Percentiles rank a stretch among this genome's conserved stretches.
Evolutionary conservation across 2,797 vertebrate genomes (phyloP).

Genomic region (Rhyacichthys aspro): DNA sequence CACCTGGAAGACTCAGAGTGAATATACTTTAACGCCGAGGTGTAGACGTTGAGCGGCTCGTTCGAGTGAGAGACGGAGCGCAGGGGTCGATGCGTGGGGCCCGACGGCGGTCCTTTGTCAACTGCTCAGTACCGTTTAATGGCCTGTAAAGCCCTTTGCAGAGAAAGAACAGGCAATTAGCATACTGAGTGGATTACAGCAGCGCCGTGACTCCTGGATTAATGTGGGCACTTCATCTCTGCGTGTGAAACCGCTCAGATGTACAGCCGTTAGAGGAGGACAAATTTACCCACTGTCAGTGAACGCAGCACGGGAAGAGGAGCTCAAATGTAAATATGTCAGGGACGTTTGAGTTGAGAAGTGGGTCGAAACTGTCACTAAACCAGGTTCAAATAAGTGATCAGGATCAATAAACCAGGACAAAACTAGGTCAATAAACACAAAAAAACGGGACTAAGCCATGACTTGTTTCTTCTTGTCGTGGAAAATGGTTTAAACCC

Average conservation of each 20-base stretch:
- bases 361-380: too few species aligned
- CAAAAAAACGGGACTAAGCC: too few species aligned
- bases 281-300: slow-evolving; percentile 51
- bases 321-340: too few species aligned
- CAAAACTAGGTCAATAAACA: too few species aligned
- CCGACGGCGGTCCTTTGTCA: slow-evolving; percentile 74
- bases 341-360: too few species aligned
- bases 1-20: too few species aligned
- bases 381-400: too few species aligned
- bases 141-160: slow-evolving; percentile 78
- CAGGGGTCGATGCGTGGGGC: slow-evolving; percentile 35
- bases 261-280: slow-evolving; percentile 61
- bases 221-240: slow-evolving; percentile 82
- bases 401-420: too few species aligned
- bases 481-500: too few species aligned
- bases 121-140: slow-evolving; percentile 80
- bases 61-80: slow-evolving; percentile 61
- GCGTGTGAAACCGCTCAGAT: slow-evolving; percentile 77
- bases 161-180: slow-evolving; percentile 82
- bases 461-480: too few species aligned
- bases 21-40: too few species aligned
- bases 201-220: slow-evolving; percentile 81
- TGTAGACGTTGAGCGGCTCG: slow-evolving; percentile 62
- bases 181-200: slow-evolving; percentile 83
- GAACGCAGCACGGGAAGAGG: neutral